A percentile compares a stretch with the other conserved stretches of the same genome.
Evolutionary conservation across 2,888 invertebrate genomes (phyloP).

Genomic region (Hoplodrina blanda): DNA sequence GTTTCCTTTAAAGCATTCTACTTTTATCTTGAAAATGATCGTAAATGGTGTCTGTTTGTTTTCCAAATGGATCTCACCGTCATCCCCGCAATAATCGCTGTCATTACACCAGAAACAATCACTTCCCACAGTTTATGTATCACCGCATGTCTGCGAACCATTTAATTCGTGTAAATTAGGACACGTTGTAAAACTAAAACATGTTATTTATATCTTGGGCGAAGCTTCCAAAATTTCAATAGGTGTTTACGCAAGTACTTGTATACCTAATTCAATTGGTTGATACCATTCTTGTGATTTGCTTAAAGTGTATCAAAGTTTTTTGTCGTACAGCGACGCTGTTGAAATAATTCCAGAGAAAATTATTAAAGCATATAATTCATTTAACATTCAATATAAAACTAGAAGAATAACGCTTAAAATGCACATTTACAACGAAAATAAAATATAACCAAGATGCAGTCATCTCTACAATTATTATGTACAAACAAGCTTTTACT

Average conservation of each 20-base stretch:
- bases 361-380: too few species aligned
- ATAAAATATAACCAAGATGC: too few species aligned
- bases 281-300: conserved; percentile 6
- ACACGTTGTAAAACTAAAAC: conserved; percentile 63
- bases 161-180: conserved; percentile 67
- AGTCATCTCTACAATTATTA: too few species aligned
- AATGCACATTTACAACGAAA: too few species aligned
- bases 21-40: neutral
- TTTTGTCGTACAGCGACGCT: neutral
- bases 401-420: too few species aligned
- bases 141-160: conserved; percentile 46
- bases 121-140: conserved; percentile 49
- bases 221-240: conserved; percentile 54
- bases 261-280: conserved; percentile 33
- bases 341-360: too few species aligned
- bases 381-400: too few species aligned
- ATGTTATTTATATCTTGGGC: conserved; percentile 63
- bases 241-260: conserved; percentile 39
- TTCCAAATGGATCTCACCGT: conserved; percentile 7
- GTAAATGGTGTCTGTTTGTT: neutral
- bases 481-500: too few species aligned
- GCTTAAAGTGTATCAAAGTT: neutral
- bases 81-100: conserved; percentile 6
- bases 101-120: conserved; percentile 34
- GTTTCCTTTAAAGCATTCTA: neutral